Base-by-base conservation (phyloP, 2,888 invertebrate genomes). In the Idaea aversata region DNA sequence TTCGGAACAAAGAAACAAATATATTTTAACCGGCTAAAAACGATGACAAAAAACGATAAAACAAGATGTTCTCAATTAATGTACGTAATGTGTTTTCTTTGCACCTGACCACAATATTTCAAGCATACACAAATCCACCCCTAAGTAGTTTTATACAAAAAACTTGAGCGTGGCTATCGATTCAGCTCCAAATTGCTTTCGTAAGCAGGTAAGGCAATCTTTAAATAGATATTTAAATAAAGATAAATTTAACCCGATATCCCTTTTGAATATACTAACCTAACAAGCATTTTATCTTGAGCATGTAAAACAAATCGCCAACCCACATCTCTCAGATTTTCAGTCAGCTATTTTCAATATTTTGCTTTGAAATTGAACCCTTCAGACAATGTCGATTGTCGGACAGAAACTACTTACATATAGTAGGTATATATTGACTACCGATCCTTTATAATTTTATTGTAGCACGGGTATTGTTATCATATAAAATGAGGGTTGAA, bases 321-420 rank as follows among this genome's bases (percentile, higher is more conserved):
- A 79, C 79, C 81, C 80, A 70, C 78, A 78, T 83, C 79, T 82
- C 75, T 78, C 75, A 71, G 73, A 71, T 76, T 81, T 82, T 87
- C 87, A 88, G 87, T 88, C 84, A 87, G 85, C 84, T 82, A 74
- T 77, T 74, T 79, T 74, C 78, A 79, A 78, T 79, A 81, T 82
- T 81, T 81, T 76, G 73, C 76, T 75, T 73, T 77, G 75, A 80
- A 84, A 84, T 80, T 79, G 80, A 77, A 81, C 76, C 75, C 70
- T 65, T 77, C 74, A 77, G 72, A 72, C 69, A 73, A 64, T 72
- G 72, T 70, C 58, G 64, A 63, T 47, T 47, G 47, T 47, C 47
- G 47, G 47, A 47, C 47, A 47, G 10, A 10, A 36, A 47, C 47
- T 47, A 47, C 10, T 2, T 13, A 10, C 13, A 6, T 47, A 47